Evolutionary conservation across 2,888 invertebrate genomes (phyloP).

Genomic region (Tenthredo livida): DNA sequence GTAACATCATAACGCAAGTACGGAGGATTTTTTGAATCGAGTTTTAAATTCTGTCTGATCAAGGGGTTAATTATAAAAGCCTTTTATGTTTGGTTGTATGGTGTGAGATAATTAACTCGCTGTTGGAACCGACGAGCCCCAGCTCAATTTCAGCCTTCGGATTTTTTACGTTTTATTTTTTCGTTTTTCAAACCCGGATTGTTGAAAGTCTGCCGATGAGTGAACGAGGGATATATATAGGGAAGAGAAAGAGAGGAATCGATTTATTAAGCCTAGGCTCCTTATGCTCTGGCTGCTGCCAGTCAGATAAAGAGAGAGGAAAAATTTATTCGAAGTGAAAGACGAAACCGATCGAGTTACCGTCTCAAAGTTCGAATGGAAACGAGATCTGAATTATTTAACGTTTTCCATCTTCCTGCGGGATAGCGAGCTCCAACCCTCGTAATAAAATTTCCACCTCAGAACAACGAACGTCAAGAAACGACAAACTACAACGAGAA

Average conservation of each 20-base stretch:
- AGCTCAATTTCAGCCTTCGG: constrained; percentile 11
- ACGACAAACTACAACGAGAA: neutral
- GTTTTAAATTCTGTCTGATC: constrained; percentile 8
- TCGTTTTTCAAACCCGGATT: neutral
- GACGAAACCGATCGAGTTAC: constrained; percentile 38
- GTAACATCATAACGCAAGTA: no score
- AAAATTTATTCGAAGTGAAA: constrained; percentile 38
- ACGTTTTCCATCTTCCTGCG: constrained; percentile 32
- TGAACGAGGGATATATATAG: neutral
- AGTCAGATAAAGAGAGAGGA: neutral
- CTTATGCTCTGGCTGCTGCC: neutral
- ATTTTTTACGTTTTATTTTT: neutral
- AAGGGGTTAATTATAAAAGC: constrained; percentile 25
- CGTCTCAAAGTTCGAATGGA: constrained; percentile 36
- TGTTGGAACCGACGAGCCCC: neutral
- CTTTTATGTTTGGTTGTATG: neutral
- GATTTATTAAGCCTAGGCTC: constrained; percentile 1
- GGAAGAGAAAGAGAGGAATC: neutral
- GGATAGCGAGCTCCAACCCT: neutral
- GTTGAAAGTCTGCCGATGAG: constrained; percentile 1
- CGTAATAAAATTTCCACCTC: constrained; percentile 9
- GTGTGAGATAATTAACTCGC: constrained; percentile 11
- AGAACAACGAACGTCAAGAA: neutral
- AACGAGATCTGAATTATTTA: constrained; percentile 42
- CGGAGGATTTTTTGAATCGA: neutral